Evolutionary conservation across 2,888 invertebrate genomes (phyloP).

Genomic region (Ametastegia equiseti): DNA sequence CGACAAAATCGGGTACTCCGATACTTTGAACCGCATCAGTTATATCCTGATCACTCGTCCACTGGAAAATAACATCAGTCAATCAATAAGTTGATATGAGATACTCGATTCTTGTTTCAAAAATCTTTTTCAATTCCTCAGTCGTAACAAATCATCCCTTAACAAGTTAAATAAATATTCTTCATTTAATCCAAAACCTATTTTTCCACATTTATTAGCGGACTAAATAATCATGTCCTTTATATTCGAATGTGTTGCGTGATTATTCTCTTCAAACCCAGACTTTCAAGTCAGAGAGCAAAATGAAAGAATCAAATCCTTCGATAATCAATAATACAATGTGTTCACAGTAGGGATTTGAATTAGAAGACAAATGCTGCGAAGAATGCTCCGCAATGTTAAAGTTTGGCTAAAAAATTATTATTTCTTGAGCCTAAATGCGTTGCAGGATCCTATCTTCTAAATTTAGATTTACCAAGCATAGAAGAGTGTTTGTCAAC

Average conservation of each 20-base stretch:
- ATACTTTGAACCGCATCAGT: slow-evolving; percentile 92
- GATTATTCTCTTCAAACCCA: not conserved
- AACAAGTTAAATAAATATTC: not conserved
- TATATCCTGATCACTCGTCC: slow-evolving; percentile 98
- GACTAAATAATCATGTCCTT: too few relatives aligned
- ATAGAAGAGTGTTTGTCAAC: too few relatives aligned
- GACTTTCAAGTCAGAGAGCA: not conserved
- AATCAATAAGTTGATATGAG: slow-evolving; percentile 64
- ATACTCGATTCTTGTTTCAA: not conserved
- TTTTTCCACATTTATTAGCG: too few relatives aligned
- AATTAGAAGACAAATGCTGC: too few relatives aligned
- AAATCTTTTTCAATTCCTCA: slow-evolving; percentile 24
- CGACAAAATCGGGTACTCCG: slow-evolving; percentile 95
- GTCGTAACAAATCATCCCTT: slow-evolving; percentile 54
- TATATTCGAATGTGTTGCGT: not conserved
- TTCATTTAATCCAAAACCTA: not conserved
- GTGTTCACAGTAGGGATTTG: too few relatives aligned
- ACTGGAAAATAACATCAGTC: slow-evolving; percentile 80
- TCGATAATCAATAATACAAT: too few relatives aligned
- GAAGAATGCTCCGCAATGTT: too few relatives aligned
- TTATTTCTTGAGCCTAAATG: too few relatives aligned
- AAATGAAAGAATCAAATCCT: too few relatives aligned
- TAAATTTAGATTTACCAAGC: too few relatives aligned
- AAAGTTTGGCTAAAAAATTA: too few relatives aligned
- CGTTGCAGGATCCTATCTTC: too few relatives aligned